A percentile compares a stretch with the other conserved stretches of the same genome.
phyloP scores from a whole-genome alignment of 2,888 invertebrate species.

The Tinea trinotella region DNA sequence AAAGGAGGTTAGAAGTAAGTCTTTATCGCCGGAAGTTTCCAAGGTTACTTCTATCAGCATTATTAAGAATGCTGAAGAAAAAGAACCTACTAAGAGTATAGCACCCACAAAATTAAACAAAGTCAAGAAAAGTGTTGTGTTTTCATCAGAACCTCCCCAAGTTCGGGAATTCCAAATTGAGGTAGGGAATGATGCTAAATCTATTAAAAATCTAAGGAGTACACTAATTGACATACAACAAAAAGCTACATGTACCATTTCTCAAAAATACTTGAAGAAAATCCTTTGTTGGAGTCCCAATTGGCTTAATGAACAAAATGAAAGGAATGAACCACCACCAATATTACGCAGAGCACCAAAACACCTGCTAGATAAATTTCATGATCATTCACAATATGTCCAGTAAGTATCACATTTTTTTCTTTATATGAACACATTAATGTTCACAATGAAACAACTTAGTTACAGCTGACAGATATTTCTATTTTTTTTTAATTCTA shows the following conservation, averaged over 20 bases:
- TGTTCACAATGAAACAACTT: too few relatives aligned
- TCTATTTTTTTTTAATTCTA: neutral
- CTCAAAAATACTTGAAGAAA: conserved; percentile 39
- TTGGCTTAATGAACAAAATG: conserved; percentile 73
- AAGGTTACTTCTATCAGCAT: too few relatives aligned
- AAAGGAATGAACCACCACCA: conserved; percentile 65
- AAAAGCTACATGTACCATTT: conserved; percentile 50
- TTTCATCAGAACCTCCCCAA: conserved; percentile 38
- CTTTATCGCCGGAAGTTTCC: neutral
- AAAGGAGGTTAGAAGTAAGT: neutral
- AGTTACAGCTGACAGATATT: too few relatives aligned
- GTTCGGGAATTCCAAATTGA: conserved; percentile 48
- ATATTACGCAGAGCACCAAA: conserved; percentile 63
- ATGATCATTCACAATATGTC: conserved; percentile 72
- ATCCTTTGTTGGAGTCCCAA: conserved; percentile 77
- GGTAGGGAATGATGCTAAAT: conserved; percentile 49
- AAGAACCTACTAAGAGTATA: neutral
- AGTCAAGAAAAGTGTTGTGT: conserved; percentile 44
- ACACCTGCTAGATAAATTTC: conserved; percentile 70
- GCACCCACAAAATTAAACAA: conserved; percentile 26
- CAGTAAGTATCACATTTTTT: conserved; percentile 67
- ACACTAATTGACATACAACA: conserved; percentile 38
- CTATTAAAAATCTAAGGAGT: conserved; percentile 40
- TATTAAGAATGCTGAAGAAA: neutral
- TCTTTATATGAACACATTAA: too few relatives aligned